phyloP scores from a whole-genome alignment of 2,888 invertebrate species.

The Odontomyia ornata region DNA sequence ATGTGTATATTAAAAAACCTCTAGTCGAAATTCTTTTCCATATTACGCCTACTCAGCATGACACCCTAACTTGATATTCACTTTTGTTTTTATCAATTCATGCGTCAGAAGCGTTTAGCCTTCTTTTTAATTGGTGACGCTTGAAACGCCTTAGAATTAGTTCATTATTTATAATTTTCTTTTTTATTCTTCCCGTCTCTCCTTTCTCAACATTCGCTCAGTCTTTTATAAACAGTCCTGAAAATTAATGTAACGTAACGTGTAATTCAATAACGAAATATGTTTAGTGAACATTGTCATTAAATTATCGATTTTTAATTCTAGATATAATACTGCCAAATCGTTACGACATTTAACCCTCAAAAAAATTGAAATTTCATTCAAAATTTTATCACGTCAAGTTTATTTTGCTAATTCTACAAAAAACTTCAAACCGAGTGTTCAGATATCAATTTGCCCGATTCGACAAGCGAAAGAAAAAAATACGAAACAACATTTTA shows the following conservation, averaged over 20 bases:
- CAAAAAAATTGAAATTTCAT: constrained; percentile 31
- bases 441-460: background rate
- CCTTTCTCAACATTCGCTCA: constrained; percentile 14
- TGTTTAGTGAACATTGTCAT: background rate
- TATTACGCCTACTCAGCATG: constrained; percentile 43
- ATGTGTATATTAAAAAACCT: no score
- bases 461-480: background rate
- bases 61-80: background rate
- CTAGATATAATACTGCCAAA: constrained; percentile 19
- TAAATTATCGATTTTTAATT: constrained; percentile 14
- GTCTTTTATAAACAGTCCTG: constrained; percentile 33
- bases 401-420: background rate
- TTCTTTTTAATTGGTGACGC: constrained; percentile 47
- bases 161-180: constrained; percentile 42
- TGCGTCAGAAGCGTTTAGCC: constrained; percentile 40
- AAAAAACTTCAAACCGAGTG: background rate
- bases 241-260: constrained; percentile 45
- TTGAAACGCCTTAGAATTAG: constrained; percentile 45
- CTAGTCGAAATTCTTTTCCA: no score
- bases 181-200: constrained; percentile 26
- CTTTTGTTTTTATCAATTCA: constrained; percentile 43
- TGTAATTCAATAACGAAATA: constrained; percentile 27
- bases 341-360: constrained; percentile 7
- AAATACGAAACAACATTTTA: background rate
- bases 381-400: constrained; percentile 37